These are phyloP conservation scores for Drosophila quinaria DNA, from an alignment of 2,888 invertebrate species.

Conservation along the genomic window DNA sequence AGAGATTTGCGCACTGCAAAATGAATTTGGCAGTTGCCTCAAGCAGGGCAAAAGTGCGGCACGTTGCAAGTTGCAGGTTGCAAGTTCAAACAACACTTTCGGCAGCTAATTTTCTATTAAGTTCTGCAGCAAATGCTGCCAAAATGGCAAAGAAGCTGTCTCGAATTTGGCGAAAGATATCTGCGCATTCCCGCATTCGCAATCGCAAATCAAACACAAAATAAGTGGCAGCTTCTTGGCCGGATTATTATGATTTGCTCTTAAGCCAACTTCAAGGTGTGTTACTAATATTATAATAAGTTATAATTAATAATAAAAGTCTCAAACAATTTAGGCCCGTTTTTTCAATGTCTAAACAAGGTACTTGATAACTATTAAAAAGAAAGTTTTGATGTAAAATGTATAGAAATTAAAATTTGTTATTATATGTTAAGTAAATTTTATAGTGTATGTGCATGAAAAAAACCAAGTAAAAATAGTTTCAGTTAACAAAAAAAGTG, in stretches of 20 bases:
- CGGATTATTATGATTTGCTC: neutral
- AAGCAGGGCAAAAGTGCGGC: constrained; percentile 12
- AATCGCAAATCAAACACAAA: constrained; percentile 46
- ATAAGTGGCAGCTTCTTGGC: constrained; percentile 33
- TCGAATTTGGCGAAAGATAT: constrained; percentile 52
- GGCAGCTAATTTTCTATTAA: constrained; percentile 71
- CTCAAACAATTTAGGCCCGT: neutral
- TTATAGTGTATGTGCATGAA: too few species aligned
- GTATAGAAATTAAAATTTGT: too few species aligned
- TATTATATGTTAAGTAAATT: too few species aligned
- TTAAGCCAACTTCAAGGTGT: constrained; percentile 6
- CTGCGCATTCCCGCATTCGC: constrained; percentile 38
- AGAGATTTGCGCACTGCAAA: constrained; percentile 64
- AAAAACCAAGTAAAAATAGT: neutral
- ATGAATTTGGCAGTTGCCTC: constrained; percentile 66
- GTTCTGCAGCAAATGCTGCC: constrained; percentile 40
- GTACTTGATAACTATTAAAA: too few species aligned
- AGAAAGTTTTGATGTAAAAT: too few species aligned
- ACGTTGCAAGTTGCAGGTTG: constrained; percentile 32
- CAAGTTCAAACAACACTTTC: constrained; percentile 65
- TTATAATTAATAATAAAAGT: neutral
- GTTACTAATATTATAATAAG: neutral
- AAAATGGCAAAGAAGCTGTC: constrained; percentile 52
- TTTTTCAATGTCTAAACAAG: too few species aligned
- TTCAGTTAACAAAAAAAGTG: neutral